These are phyloP conservation scores for Chanos chanos DNA, from an alignment of 2,797 vertebrate genomes.

Conservation along the genomic window DNA sequence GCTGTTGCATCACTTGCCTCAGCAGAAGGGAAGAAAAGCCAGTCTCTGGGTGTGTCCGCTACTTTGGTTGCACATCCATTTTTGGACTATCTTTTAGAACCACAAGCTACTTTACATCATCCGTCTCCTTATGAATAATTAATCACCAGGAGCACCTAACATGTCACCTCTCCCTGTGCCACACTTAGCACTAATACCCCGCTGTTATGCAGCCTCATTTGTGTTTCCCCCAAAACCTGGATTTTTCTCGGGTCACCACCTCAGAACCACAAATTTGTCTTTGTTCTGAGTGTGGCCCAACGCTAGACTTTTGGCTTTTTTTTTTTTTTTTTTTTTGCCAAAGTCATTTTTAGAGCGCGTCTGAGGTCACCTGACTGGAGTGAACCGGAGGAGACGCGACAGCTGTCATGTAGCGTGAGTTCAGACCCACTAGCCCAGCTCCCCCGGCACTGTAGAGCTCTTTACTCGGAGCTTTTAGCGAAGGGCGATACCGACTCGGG, in stretches of 20 bases:
- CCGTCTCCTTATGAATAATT: neutral
- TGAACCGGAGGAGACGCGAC: slow-evolving; percentile 31
- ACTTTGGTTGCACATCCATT: too few species aligned
- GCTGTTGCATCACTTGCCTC: too few species aligned
- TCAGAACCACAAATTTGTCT: too few species aligned
- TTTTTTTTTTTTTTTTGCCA: neutral
- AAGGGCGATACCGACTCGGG: neutral
- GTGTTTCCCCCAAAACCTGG: neutral
- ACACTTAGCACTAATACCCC: neutral
- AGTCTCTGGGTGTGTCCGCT: too few species aligned
- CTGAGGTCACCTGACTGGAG: slow-evolving; percentile 7
- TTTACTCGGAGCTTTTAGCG: slow-evolving; percentile 13
- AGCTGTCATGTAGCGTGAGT: slow-evolving; percentile 55
- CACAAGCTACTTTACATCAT: neutral
- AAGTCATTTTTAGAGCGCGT: neutral
- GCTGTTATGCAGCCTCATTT: neutral
- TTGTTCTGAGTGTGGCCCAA: too few species aligned
- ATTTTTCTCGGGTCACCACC: too few species aligned
- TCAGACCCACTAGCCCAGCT: slow-evolving; percentile 29
- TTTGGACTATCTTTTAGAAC: too few species aligned
- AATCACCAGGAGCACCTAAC: neutral
- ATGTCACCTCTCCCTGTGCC: neutral
- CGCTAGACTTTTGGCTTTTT: neutral
- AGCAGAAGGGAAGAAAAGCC: too few species aligned
- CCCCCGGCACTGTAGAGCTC: neutral